Conservation (phyloP, 2,113 vertebrate species). For the Mixornis gularis region DNA sequence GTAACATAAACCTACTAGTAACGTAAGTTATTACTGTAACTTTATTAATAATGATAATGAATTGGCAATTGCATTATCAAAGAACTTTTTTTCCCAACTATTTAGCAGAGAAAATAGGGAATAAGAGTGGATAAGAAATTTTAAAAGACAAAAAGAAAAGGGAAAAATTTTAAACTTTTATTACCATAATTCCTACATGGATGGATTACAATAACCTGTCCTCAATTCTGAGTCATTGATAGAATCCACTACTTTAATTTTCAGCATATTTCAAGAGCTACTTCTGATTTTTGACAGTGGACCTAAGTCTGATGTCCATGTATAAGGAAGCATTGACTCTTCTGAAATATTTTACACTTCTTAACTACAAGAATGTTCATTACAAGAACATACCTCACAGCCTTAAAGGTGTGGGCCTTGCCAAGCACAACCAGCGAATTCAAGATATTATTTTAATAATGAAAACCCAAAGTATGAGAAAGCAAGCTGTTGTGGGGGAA, state of each 20-base stretch:
- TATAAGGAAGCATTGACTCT: conserved; percentile 30
- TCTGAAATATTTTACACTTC: conserved; percentile 11
- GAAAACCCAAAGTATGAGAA: conserved; percentile 63
- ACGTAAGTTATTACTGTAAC: not conserved
- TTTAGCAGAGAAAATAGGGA: not conserved
- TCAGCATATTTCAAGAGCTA: conserved; percentile 8
- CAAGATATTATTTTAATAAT: conserved; percentile 65
- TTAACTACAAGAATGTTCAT: conserved; percentile 10
- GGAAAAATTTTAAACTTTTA: not conserved
- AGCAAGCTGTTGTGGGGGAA: conserved; percentile 15
- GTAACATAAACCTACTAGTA: not conserved
- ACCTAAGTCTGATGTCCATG: not conserved
- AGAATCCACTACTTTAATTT: not conserved
- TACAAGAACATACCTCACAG: conserved; percentile 15
- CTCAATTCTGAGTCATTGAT: not conserved
- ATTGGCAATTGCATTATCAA: not conserved
- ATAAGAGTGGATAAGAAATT: not conserved
- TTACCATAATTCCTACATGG: not conserved
- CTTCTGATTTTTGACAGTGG: not conserved
- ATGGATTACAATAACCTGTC: not conserved
- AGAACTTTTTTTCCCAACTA: not conserved
- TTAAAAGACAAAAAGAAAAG: not conserved
- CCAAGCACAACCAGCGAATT: conserved; percentile 58
- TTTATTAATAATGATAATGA: not conserved
- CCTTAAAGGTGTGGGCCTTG: conserved; percentile 38